Conservation (phyloP, 2,113 vertebrate genomes). For the Dendrocopos noguchii region DNA sequence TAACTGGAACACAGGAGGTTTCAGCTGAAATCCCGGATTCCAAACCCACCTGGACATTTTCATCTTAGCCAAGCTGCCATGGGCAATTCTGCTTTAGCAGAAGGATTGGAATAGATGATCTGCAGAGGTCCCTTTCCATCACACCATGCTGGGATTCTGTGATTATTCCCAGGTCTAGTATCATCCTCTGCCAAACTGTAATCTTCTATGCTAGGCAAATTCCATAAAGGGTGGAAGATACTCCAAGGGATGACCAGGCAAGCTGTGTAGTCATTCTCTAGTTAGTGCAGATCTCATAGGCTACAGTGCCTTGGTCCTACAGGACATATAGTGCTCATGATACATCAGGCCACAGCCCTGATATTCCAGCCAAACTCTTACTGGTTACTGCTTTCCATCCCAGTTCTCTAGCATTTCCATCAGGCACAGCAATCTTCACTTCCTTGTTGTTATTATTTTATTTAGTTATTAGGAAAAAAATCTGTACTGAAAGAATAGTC, state of each 20-base stretch:
- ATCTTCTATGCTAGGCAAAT: background rate
- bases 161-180: background rate
- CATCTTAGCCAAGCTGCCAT: no score
- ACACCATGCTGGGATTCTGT: no score
- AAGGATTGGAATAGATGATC: no score
- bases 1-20: no score
- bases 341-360: accelerated
- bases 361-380: background rate
- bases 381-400: background rate
- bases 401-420: background rate
- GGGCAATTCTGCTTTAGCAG: no score
- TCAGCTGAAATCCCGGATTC: no score
- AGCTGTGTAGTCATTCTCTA: background rate
- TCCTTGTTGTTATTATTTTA: background rate
- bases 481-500: no score
- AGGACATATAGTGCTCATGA: background rate
- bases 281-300: background rate
- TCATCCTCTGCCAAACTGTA: accelerated
- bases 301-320: background rate
- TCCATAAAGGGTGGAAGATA: background rate
- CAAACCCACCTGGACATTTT: no score
- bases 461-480: background rate
- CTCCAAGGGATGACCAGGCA: background rate
- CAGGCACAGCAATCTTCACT: background rate
- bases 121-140: no score